Conservation (phyloP, 2,113 vertebrate species). For the Crotalus viridis region DNA sequence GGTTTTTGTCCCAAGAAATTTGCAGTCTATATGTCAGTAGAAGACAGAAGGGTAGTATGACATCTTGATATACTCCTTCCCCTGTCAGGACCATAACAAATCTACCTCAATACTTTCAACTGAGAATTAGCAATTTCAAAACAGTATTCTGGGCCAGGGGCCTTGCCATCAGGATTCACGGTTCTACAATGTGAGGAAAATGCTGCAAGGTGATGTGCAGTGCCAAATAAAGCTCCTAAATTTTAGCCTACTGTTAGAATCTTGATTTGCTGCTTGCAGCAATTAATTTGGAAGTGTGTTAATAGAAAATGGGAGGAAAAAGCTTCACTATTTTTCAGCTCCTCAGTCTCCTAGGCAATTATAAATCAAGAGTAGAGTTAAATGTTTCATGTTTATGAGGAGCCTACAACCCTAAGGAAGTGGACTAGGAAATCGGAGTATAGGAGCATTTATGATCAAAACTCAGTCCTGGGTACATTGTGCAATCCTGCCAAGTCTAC, state of each 20-base stretch:
- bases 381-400: neutral
- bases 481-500: neutral
- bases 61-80: neutral
- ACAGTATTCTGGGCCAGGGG: neutral
- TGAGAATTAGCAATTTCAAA: neutral
- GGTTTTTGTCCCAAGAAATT: neutral
- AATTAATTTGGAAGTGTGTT: constrained; percentile 4
- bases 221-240: neutral
- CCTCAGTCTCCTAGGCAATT: neutral
- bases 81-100: no score
- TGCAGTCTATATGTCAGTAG: neutral
- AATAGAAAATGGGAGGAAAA: neutral
- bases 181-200: neutral
- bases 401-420: neutral
- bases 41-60: fast-evolving
- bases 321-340: neutral
- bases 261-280: neutral
- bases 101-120: neutral
- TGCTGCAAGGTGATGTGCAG: neutral
- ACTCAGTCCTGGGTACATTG: neutral
- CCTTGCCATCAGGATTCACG: neutral
- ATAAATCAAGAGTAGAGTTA: neutral
- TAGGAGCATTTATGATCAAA: neutral
- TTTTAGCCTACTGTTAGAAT: neutral
- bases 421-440: neutral